These are phyloP conservation scores for Oreonectes daqikongensis DNA, from an alignment of 2,797 vertebrate species.

Conservation along the genomic window DNA sequence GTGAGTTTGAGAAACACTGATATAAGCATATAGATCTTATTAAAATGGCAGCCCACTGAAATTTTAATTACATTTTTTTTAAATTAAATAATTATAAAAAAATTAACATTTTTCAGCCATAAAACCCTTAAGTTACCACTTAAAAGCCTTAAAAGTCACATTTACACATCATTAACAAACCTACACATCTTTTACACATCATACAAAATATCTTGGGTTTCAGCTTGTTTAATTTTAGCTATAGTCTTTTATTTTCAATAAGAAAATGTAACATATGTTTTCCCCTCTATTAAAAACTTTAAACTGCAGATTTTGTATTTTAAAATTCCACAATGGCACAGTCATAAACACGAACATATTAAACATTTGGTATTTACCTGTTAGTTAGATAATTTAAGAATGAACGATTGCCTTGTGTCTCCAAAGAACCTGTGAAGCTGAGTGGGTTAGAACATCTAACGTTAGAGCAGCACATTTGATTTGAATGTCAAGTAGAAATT, in stretches of 20 bases:
- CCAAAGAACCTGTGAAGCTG: neutral
- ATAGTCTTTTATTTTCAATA: neutral
- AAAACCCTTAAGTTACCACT: too few species aligned
- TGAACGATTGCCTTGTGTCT: neutral
- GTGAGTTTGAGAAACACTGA: too few species aligned
- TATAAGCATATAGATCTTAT: too few species aligned
- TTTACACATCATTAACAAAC: too few species aligned
- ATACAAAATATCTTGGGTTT: neutral
- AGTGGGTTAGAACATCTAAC: neutral
- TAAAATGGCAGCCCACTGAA: too few species aligned
- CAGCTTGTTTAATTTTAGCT: neutral
- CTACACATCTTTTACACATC: too few species aligned
- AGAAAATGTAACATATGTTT: slow-evolving; percentile 17
- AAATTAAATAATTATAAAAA: too few species aligned
- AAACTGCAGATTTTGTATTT: neutral
- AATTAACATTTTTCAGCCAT: too few species aligned
- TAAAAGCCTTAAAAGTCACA: too few species aligned
- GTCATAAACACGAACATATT: neutral
- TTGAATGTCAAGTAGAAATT: slow-evolving; percentile 33
- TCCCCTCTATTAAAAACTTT: neutral
- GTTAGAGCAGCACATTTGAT: neutral
- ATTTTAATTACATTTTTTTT: too few species aligned
- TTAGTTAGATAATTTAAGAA: neutral
- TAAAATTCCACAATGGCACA: neutral
- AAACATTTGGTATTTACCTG: slow-evolving; percentile 18